Evolutionary conservation across 1,140 invertebrate genomes (phyloP).

Genomic region (Platorchestia sp.): DNA sequence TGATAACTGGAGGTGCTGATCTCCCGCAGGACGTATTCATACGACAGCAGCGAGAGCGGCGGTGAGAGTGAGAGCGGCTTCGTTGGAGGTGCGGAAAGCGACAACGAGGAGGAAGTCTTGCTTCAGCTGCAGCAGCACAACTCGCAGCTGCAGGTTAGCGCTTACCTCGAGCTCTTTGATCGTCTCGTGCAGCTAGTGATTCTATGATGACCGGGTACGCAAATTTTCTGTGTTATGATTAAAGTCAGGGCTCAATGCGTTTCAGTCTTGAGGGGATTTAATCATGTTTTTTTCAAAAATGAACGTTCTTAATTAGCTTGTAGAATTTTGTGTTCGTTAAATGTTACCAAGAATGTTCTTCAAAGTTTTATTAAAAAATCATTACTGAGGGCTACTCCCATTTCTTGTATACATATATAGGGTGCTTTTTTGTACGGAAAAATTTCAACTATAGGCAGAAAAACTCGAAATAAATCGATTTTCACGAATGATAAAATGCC

Average conservation of each 20-base stretch:
- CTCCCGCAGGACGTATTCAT: slow-evolving; percentile 51
- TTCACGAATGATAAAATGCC: no score
- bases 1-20: neutral
- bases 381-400: no score
- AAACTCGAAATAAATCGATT: no score
- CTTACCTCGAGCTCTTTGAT: neutral
- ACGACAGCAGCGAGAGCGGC: slow-evolving; percentile 58
- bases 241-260: neutral
- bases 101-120: slow-evolving; percentile 56
- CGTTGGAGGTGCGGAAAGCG: neutral
- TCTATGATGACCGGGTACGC: neutral
- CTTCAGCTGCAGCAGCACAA: slow-evolving; percentile 38
- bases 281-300: neutral
- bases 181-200: no score
- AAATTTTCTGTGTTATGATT: neutral
- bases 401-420: no score
- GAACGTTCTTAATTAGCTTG: no score
- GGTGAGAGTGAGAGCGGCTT: slow-evolving; percentile 56
- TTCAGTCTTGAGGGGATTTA: neutral
- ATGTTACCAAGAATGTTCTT: no score
- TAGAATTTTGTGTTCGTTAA: no score
- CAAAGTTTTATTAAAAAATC: no score
- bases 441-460: no score
- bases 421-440: no score
- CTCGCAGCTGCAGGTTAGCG: neutral